phyloP scores from a whole-genome alignment of 2,113 vertebrate genomes.

The Entelurus aequoreus region DNA sequence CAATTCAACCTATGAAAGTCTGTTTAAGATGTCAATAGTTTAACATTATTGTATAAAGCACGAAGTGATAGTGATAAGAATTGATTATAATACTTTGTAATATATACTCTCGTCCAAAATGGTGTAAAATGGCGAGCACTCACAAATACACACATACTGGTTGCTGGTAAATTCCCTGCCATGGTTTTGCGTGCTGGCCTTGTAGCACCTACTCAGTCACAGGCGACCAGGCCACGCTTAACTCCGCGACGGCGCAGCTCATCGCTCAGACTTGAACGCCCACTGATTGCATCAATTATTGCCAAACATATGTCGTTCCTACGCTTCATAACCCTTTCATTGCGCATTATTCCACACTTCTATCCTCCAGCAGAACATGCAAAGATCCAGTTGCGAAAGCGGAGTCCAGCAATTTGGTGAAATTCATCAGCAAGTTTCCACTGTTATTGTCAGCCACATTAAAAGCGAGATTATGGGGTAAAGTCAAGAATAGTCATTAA shows the following conservation, averaged over 20 bases:
- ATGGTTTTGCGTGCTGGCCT: conserved; percentile 64
- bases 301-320: conserved; percentile 1
- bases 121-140: conserved; percentile 29
- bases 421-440: background rate
- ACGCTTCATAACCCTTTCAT: conserved; percentile 4
- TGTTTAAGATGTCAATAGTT: too few species aligned
- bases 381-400: background rate
- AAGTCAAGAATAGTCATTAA: background rate
- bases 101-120: conserved; percentile 22
- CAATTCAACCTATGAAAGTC: too few species aligned
- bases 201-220: conserved; percentile 66
- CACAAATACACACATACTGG: conserved; percentile 14
- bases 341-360: background rate
- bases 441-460: background rate
- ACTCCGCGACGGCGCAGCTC: conserved; percentile 43
- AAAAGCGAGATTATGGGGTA: background rate
- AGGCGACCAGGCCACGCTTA: conserved; percentile 37
- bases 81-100: too few species aligned
- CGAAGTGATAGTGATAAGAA: too few species aligned
- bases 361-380: background rate
- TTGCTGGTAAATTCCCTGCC: conserved; percentile 69
- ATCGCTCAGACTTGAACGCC: conserved; percentile 37
- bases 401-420: background rate
- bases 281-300: background rate
- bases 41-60: too few species aligned